Base-by-base conservation (phyloP, 2,113 vertebrate genomes). In the Lophochroa leadbeateri region DNA sequence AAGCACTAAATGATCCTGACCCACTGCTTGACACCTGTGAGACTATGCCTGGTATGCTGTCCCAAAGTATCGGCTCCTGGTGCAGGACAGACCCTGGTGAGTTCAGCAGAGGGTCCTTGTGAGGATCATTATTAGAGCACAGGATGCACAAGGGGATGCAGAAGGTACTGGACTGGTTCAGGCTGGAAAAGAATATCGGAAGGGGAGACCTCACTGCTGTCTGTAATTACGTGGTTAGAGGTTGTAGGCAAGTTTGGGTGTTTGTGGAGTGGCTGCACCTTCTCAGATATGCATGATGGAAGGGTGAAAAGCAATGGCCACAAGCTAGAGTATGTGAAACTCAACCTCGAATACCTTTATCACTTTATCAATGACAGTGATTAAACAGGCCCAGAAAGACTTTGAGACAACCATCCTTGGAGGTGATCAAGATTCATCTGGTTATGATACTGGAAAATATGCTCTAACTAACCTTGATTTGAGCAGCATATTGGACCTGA, bases 31-130 rank as follows among this genome's bases (percentile, higher is more conserved):
- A 3, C 18, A 24, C 3, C 2, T 1, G 4, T 31, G 17, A 57
- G 33, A 74, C 10, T 3, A 20, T 1, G 20, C 6, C 35, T 72
- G 13, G 2, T 47, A 14, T 78, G 33, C 23, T 53, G 3, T 75
- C 10, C 9, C 18, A 41, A 35, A n/a, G 7, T 0, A 0, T 18
- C 4, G 15, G 20, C 12, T 77, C 13, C 58, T 80, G 43, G 2
- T 37, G n/a, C 17, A 39, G 15, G 25, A 50, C 24, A 35, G 41
- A 50, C 24, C 4, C 11, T 49, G 27, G 3, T 17, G 21, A 67
- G 33, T 39, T 49, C 50, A 55, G 6, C 10, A 4, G 17, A 67
- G 6, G 3, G 44, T 52, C 29, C 15, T 6, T 63, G 5, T 28
- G 14, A 49, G 7, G 4, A 10, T 39, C 31, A 17, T 25, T 75